Base-by-base conservation (phyloP, 2,797 vertebrate genomes). In the Phyllotis vaccarum region DNA sequence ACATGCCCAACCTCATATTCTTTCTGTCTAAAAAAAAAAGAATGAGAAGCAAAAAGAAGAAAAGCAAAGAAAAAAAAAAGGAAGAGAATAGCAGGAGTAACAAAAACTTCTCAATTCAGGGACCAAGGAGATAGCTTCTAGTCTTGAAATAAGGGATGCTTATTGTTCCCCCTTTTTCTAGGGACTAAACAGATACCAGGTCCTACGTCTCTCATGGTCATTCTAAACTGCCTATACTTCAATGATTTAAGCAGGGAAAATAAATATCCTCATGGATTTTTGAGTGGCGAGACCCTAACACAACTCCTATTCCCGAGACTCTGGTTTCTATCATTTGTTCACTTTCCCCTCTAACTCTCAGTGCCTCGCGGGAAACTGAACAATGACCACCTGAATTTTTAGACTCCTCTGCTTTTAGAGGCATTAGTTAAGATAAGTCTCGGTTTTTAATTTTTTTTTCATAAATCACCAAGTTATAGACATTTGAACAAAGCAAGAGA, bases 301-400 rank as follows among this genome's bases (percentile, higher is more conserved):
- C 0, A 24, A 6, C 9, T 34, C 11, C 27, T 75, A 8, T 6
- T 11, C 16, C 7, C 9, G 3, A 21, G 7, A 7, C 43, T 12
- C 37, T 46, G 21, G 12, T 14, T 22, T 16, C 19, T 68, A 49
- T 13, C 31, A 5, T 2, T 17, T 70, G 17, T 34, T 17, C 12
- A 16, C 0, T 49, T 64, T 13, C 6, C 22, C 9, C 46, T 56
- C 29, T 12, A 14, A 5, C 31, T 85, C 34, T 64, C 16, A 24
- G 7, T 24, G 5, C 22, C 34, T 56, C 22, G 17, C 14, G 0
- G 43, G 37, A 75, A 83, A 31, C 46, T 43, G 16, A 31, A 9
- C 1, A 16, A 5, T 29, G 34, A 29, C 14, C 29, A 12, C 12
- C 3, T 31, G 5, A 19, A 21, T 8, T 34, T 43, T n/a, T 6